Evolutionary conservation across 2,888 invertebrate genomes (phyloP).

Genomic region (Entomobrya proxima): DNA sequence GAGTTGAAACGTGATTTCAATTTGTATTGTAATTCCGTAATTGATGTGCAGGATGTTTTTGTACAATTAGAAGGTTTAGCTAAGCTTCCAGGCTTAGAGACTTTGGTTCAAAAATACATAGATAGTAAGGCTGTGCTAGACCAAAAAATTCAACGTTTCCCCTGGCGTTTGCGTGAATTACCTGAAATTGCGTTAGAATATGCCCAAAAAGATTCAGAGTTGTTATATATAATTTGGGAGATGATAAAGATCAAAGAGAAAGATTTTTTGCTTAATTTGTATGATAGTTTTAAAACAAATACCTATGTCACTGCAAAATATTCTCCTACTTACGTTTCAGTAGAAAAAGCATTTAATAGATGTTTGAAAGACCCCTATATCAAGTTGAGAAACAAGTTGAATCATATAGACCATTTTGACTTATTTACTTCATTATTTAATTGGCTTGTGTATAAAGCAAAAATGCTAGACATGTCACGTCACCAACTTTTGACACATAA

Average conservation of each 20-base stretch:
- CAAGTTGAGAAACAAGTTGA: not conserved
- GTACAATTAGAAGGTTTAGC: not conserved
- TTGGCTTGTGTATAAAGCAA: not conserved
- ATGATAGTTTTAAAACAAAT: not conserved
- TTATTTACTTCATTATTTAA: not conserved
- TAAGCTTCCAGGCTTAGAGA: not conserved
- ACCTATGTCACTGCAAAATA: not conserved
- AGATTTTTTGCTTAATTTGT: not conserved
- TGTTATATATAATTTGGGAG: not conserved
- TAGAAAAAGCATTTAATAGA: not conserved
- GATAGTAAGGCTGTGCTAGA: not conserved
- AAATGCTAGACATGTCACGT: not conserved
- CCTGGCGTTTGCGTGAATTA: not conserved
- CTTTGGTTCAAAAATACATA: not conserved
- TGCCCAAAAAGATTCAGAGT: not conserved
- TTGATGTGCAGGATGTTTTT: conserved; percentile 4
- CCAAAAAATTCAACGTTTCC: not conserved
- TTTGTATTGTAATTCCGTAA: not conserved
- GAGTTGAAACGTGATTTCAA: not conserved
- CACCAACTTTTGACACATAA: not conserved
- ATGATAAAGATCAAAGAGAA: not conserved
- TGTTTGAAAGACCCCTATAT: too few relatives aligned
- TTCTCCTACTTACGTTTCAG: not conserved
- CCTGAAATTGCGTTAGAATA: not conserved
- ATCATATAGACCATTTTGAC: too few relatives aligned